These are phyloP conservation scores for Lepas anatifera DNA, from an alignment of 2,888 invertebrate genomes.

Conservation along the genomic window DNA sequence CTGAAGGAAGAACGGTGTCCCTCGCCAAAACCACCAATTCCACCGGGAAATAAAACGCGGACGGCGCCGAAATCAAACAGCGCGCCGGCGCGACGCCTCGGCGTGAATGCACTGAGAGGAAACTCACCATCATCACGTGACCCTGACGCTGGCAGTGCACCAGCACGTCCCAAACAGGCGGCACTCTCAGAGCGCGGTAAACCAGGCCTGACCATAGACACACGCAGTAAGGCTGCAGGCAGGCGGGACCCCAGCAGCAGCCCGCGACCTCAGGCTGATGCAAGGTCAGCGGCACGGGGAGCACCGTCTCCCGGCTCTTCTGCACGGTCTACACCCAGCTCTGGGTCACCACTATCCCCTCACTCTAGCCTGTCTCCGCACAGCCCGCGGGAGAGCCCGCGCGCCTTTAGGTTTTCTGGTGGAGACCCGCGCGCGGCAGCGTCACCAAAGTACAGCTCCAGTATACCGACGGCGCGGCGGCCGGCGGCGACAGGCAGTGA, in stretches of 20 bases:
- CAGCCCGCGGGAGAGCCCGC: not conserved
- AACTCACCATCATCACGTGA: not conserved
- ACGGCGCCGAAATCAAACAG: not conserved
- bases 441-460: not conserved
- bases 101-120: not conserved
- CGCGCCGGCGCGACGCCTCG: not conserved
- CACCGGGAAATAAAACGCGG: not conserved
- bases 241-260: not conserved
- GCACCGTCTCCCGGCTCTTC: conserved; percentile 5
- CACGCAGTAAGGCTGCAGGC: not conserved
- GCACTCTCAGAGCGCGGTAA: not conserved
- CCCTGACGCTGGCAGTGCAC: not conserved
- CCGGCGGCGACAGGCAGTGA: not conserved
- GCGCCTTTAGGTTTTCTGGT: not conserved
- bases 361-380: not conserved
- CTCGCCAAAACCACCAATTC: not conserved
- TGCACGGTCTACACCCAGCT: not conserved
- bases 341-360: not conserved
- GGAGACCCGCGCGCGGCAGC: not conserved
- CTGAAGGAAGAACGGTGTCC: not conserved
- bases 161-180: not conserved
- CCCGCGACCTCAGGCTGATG: not conserved
- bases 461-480: not conserved
- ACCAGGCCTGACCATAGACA: not conserved
- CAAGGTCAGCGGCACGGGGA: not conserved